Evolutionary conservation across 2,888 invertebrate species (phyloP), one percentile per base, ranked within the genome.

Genomic region (Drosophila mulleri): DNA sequence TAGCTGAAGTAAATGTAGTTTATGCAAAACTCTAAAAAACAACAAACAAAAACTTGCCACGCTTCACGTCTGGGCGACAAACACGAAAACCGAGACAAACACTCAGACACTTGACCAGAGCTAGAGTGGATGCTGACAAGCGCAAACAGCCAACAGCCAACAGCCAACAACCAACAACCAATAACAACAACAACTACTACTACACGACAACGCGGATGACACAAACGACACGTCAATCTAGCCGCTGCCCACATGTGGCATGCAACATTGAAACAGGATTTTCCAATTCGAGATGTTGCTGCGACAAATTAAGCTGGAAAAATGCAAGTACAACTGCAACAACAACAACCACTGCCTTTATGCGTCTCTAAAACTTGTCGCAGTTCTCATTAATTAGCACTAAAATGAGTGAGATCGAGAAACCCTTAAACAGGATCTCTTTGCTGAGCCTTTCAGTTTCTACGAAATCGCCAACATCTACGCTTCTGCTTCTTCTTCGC

Each of bases 161-260:
- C 56, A 74, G 44, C 58, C 63, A 60, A 45, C 44, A 65, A 32
- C 67, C 58, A 73, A 45, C 58, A 58, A 60, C 39, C 44, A 65
- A 32, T 66, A 63, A 58, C 60, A 73, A 39, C 54, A 64, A 32
- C 67, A 61, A 60, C 67, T 61, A 57, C 64, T 60, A 62, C 63
- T 56, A 53, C 59, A 63, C 77, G 61, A 75, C 80, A 74, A 72
- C 67, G 52, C 48, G 74, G 79, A 84, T 84, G 84, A 82, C 86
- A 87, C 76, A 83, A 84, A 84, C 86, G 79, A 87, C 88, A 88
- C 86, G 88, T 87, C 88, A 88, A 88, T 87, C 82, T 79, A 37
- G 65, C 47, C 67, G 66, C 87, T 86, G 86, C 86, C 86, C 86
- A 87, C 86, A 82, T 87, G 76, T 65, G 65, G 75, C 78, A 82